phyloP scores from a whole-genome alignment of 2,113 vertebrate species.

The Mustela lutreola region DNA sequence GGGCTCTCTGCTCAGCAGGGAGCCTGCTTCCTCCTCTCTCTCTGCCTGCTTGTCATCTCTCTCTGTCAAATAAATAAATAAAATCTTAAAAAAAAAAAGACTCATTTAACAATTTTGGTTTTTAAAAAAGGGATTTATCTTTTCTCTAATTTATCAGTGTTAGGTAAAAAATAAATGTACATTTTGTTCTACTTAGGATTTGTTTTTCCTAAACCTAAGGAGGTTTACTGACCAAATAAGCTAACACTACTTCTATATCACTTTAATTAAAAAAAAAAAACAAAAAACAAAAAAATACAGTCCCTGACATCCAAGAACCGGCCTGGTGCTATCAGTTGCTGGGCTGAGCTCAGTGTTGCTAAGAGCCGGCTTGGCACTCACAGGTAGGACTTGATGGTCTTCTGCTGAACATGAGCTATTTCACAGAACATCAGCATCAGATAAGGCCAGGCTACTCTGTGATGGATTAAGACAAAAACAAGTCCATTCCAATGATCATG shows the following conservation, averaged over 20 bases:
- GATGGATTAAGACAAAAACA: not conserved
- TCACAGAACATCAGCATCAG: not conserved
- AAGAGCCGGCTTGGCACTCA: not conserved
- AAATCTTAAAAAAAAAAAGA: not conserved
- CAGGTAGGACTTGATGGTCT: not conserved
- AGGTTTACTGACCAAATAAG: not conserved
- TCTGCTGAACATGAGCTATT: not conserved
- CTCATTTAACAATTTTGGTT: not conserved
- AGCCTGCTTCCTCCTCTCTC: no score
- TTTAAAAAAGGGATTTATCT: not conserved
- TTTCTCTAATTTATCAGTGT: not conserved
- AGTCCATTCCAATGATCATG: not conserved
- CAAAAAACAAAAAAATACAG: not conserved
- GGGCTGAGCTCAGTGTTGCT: not conserved
- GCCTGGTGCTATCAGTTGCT: not conserved
- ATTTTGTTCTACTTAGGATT: not conserved
- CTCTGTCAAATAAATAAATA: no score
- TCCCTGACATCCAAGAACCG: not conserved
- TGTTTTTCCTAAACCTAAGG: not conserved
- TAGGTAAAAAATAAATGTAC: not conserved
- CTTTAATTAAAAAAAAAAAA: not conserved
- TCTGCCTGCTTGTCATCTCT: no score
- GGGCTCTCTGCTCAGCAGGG: no score
- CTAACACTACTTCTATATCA: not conserved
- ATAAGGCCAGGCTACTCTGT: not conserved